Percentiles rank a stretch among this genome's conserved stretches.
Conservation (phyloP, 2,888 invertebrate genomes). For the Nymphalis urticae region DNA sequence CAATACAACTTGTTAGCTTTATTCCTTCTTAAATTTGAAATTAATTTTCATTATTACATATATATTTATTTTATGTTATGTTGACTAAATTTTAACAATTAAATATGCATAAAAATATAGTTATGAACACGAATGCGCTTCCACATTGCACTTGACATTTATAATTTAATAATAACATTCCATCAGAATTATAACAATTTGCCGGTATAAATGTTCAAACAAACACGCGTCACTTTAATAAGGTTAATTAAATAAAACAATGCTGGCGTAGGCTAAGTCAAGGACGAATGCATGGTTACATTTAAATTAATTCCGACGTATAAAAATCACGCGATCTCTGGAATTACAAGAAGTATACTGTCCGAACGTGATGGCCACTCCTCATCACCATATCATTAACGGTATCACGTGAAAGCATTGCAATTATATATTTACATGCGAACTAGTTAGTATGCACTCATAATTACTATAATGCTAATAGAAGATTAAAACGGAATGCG, state of each 20-base stretch:
- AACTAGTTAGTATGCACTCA: slow-evolving; percentile 12
- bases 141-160: neutral
- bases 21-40: too few relatives aligned
- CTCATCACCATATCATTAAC: slow-evolving; percentile 13
- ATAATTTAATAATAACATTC: neutral
- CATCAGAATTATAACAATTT: neutral
- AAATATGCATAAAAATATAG: too few relatives aligned
- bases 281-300: slow-evolving; percentile 15
- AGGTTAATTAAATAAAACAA: slow-evolving; percentile 12
- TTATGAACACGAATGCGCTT: neutral
- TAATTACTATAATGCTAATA: slow-evolving; percentile 12
- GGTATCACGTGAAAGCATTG: slow-evolving; percentile 11
- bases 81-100: too few relatives aligned
- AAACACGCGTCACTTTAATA: neutral
- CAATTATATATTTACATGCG: slow-evolving; percentile 26
- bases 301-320: slow-evolving; percentile 5
- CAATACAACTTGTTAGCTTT: too few relatives aligned
- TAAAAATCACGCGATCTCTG: slow-evolving; percentile 20
- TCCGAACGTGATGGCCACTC: slow-evolving; percentile 14
- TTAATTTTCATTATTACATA: too few relatives aligned
- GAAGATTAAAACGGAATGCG: slow-evolving; percentile 1
- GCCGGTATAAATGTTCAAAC: neutral
- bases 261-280: slow-evolving; percentile 15
- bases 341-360: slow-evolving; percentile 1
- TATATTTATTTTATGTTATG: too few relatives aligned